A percentile compares a stretch with the other conserved stretches of the same genome.
These are phyloP conservation scores for Lepidurus apus DNA, from an alignment of 1,140 invertebrate genomes.

Conservation along the genomic window DNA sequence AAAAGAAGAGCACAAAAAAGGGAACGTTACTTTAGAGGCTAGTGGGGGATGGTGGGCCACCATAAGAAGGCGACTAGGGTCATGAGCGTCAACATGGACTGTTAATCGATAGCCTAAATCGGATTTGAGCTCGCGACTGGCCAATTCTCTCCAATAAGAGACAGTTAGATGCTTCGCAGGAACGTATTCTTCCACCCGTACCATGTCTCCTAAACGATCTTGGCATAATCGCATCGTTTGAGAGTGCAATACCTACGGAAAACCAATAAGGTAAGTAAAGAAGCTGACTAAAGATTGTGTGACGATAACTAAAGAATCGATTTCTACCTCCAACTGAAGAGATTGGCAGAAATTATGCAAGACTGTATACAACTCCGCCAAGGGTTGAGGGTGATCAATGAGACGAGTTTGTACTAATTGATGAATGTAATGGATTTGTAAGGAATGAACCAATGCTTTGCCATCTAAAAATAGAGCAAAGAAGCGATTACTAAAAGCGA, in stretches of 20 bases:
- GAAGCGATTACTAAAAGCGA: constrained; percentile 30
- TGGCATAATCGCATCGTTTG: constrained; percentile 82
- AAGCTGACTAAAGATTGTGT: not conserved
- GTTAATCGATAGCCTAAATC: constrained; percentile 81
- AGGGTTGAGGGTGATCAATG: constrained; percentile 69
- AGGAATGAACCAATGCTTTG: constrained; percentile 83
- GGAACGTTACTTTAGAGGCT: constrained; percentile 55
- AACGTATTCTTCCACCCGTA: constrained; percentile 82
- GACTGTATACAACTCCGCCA: constrained; percentile 77
- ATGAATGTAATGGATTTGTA: constrained; percentile 88
- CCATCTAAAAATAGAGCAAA: constrained; percentile 63
- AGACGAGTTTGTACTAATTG: constrained; percentile 82
- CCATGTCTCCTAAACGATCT: constrained; percentile 81
- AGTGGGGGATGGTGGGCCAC: constrained; percentile 83
- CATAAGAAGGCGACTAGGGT: constrained; percentile 67
- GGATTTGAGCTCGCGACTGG: constrained; percentile 61
- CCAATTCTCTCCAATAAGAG: constrained; percentile 80
- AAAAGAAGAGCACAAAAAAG: constrained; percentile 34
- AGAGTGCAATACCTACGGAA: constrained; percentile 68
- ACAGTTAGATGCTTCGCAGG: constrained; percentile 81
- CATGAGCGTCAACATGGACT: constrained; percentile 77
- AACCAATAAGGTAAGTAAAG: not conserved
- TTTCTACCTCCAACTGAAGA: constrained; percentile 73
- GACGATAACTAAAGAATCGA: not conserved
- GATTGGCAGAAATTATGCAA: constrained; percentile 93